Evolutionary conservation across 1,140 invertebrate genomes (phyloP).

Genomic region (Drosophila rufa): DNA sequence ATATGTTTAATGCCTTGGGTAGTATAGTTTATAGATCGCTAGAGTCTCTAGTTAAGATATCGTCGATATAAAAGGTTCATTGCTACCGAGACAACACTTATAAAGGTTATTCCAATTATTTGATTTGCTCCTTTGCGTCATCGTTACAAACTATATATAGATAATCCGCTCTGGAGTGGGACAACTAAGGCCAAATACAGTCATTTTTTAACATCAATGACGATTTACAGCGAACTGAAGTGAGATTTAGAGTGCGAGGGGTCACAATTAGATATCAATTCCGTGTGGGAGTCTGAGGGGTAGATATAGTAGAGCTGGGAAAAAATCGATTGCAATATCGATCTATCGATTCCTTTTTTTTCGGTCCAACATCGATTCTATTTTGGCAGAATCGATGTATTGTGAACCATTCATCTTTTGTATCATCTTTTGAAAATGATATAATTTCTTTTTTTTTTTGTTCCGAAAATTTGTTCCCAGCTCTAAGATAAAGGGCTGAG

Average conservation of each 20-base stretch:
- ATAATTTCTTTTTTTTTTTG: too few species aligned
- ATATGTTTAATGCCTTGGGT: slow-evolving; percentile 6
- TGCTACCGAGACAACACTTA: slow-evolving; percentile 77
- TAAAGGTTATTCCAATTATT: slow-evolving; percentile 63
- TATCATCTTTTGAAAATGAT: too few species aligned
- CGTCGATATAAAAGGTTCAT: slow-evolving; percentile 64
- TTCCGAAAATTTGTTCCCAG: too few species aligned
- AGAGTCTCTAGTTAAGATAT: slow-evolving; percentile 51
- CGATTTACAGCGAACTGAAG: slow-evolving; percentile 51
- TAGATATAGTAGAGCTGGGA: slow-evolving; percentile 17
- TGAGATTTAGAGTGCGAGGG: not conserved
- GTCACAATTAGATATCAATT: slow-evolving; percentile 69
- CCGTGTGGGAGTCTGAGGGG: slow-evolving; percentile 63
- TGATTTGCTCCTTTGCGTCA: slow-evolving; percentile 26
- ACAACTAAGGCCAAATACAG: slow-evolving; percentile 35
- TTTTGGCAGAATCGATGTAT: too few species aligned
- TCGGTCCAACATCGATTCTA: too few species aligned
- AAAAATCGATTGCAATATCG: too few species aligned
- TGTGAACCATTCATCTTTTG: too few species aligned
- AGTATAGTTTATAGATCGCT: slow-evolving; percentile 40
- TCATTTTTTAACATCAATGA: slow-evolving; percentile 79
- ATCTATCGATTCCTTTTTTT: too few species aligned
- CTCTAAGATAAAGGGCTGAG: not conserved
- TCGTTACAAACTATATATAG: slow-evolving; percentile 34
- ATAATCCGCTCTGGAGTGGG: slow-evolving; percentile 25